Evolutionary conservation across 1,140 invertebrate species (phyloP).

Genomic region (Phortica variegata): DNA sequence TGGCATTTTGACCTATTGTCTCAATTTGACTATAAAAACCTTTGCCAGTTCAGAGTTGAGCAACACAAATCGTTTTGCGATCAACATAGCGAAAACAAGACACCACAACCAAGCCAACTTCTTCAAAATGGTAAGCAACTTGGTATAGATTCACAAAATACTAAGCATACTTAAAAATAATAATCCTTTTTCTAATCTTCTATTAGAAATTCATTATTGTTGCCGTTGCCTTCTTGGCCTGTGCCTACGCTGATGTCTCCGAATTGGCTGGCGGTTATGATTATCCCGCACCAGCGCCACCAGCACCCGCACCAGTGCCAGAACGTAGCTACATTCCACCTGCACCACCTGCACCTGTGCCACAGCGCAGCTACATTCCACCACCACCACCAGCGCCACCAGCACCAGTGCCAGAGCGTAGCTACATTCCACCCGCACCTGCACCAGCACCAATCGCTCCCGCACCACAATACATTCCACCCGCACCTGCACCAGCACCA

Average conservation of each 20-base stretch:
- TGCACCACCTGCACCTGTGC: constrained; percentile 37
- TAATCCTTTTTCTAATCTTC: not conserved
- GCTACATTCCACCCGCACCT: constrained; percentile 32
- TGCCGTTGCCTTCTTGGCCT: constrained; percentile 42
- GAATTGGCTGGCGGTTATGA: constrained; percentile 38
- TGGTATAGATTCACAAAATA: not conserved
- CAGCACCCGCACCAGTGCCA: constrained; percentile 9
- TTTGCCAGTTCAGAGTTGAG: constrained; percentile 22
- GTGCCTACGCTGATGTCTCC: constrained; percentile 42
- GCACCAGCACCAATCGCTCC: too few species aligned
- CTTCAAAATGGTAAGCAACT: constrained; percentile 19
- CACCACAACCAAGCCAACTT: not conserved
- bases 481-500: constrained; percentile 29
- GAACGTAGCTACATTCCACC: constrained; percentile 7
- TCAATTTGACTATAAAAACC: constrained; percentile 34
- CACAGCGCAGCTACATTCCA: constrained; percentile 37
- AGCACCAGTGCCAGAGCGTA: constrained; percentile 16
- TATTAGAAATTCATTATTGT: constrained; percentile 36
- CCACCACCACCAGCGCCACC: constrained; percentile 18
- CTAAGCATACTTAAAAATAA: not conserved
- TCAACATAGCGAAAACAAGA: constrained; percentile 28
- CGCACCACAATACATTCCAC: constrained; percentile 23
- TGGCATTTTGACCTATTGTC: constrained; percentile 25
- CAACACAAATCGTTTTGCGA: constrained; percentile 37
- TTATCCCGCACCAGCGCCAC: constrained; percentile 37